Percentiles rank a stretch among this genome's conserved stretches.
Conservation (phyloP, 1,140 invertebrate genomes). For the Drosophila sp. region DNA sequence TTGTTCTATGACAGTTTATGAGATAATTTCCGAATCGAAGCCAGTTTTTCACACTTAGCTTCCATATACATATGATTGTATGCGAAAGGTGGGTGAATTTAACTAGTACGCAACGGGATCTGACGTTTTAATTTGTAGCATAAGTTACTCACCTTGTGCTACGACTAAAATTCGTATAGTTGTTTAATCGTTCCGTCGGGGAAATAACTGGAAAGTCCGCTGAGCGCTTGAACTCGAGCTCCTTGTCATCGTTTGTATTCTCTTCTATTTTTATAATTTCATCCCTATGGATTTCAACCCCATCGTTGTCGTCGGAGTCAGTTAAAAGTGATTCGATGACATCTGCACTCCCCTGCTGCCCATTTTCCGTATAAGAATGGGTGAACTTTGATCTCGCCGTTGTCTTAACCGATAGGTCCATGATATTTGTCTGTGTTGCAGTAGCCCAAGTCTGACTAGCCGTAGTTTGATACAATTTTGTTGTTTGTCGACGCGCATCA, state of each 20-base stretch:
- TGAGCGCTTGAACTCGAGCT: slow-evolving; percentile 69
- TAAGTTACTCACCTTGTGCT: slow-evolving; percentile 50
- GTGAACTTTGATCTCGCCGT: slow-evolving; percentile 18
- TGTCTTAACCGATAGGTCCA: slow-evolving; percentile 62
- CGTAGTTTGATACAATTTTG: slow-evolving; percentile 74
- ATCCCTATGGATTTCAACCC: slow-evolving; percentile 8
- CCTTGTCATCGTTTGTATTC: not conserved
- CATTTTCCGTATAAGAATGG: not conserved
- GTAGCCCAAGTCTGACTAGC: slow-evolving; percentile 63
- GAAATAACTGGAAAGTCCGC: slow-evolving; percentile 49
- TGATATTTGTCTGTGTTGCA: slow-evolving; percentile 63
- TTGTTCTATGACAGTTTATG: too few species aligned
- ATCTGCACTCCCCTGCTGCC: not conserved
- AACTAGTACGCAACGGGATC: too few species aligned
- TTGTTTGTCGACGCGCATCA: slow-evolving; percentile 44
- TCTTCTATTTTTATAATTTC: slow-evolving; percentile 1
- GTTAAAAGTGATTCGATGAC: not conserved
- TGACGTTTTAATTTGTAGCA: too few species aligned
- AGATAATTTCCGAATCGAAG: too few species aligned
- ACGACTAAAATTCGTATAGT: slow-evolving; percentile 75
- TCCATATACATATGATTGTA: too few species aligned
- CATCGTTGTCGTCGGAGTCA: slow-evolving; percentile 7
- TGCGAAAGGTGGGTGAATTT: too few species aligned
- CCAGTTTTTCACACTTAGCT: too few species aligned
- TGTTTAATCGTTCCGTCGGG: slow-evolving; percentile 56